Evolutionary conservation across 2,888 invertebrate species (phyloP), one percentile per base, ranked within the genome.

Genomic region (Nycteola revayana): DNA sequence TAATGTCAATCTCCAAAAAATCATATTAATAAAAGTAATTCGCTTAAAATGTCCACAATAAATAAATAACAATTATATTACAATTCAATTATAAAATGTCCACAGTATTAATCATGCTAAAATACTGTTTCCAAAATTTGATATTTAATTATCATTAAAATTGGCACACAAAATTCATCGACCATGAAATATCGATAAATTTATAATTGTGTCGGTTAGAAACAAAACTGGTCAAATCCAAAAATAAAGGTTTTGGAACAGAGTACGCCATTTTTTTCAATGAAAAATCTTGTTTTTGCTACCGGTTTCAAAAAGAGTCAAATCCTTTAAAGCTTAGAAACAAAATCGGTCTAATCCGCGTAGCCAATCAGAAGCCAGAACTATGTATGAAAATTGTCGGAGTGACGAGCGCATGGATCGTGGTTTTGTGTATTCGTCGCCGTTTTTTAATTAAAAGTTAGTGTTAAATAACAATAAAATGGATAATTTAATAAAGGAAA

Each of bases 311-410:
- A 24, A 24, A 24, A n/a, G 9, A 24, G 24, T 24, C 24, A 24
- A 24, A 24, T 24, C 24, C 24, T 24, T 24, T 9, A 24, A 24
- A 24, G 24, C 24, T 24, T 24, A 24, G 24, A 24, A 24, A 24
- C 24, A n/a, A 24, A 24, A 24, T 24, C 24, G 24, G 24, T 24
- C 24, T 24, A 24, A 24, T 24, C 24, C 30, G 30, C 24, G 30
- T 24, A 30, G 30, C 30, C 30, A 30, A 14, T 30, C 30, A 30
- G 30, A 30, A 30, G 30, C 30, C 30, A 30, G 30, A 30, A 30
- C 23, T 7, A 30, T 29, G 30, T 30, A 30, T 30, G 23, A 30
- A 30, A 30, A 30, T 14, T 30, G 10, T 10, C 30, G 30, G 24
- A 30, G 30, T 30, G 30, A 14, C 23, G 30, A 23, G 23, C 30